Evolutionary conservation across 1,140 invertebrate genomes (phyloP).

Genomic region (Drosophila pectinifera): DNA sequence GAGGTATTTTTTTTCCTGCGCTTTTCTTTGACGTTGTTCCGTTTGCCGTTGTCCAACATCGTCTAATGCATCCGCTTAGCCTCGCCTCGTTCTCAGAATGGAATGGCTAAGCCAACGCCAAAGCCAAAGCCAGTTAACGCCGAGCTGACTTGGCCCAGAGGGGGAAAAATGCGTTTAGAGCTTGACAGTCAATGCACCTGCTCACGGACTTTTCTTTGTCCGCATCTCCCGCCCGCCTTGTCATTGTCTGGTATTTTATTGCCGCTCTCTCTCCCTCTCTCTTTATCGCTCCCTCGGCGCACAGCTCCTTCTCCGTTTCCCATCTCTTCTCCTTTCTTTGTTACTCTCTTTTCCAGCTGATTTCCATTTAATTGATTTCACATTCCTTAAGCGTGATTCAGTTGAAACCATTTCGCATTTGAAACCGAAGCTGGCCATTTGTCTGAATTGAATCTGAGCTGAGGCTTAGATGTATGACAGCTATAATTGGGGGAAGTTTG

Average conservation of each 20-base stretch:
- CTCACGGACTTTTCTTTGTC: slow-evolving; percentile 61
- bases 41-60: slow-evolving; percentile 47
- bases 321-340: not conserved
- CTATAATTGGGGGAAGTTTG: slow-evolving; percentile 9
- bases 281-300: slow-evolving; percentile 16
- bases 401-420: slow-evolving; percentile 17
- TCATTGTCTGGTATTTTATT: slow-evolving; percentile 59
- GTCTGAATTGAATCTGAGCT: not conserved
- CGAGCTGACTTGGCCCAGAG: slow-evolving; percentile 8
- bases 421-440: slow-evolving; percentile 13
- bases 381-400: slow-evolving; percentile 65
- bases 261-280: slow-evolving; percentile 16
- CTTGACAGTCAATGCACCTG: slow-evolving; percentile 67
- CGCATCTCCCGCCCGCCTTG: slow-evolving; percentile 10
- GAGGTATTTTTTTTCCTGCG: slow-evolving; percentile 17
- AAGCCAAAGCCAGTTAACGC: slow-evolving; percentile 63
- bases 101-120: slow-evolving; percentile 59
- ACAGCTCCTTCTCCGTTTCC: slow-evolving; percentile 4
- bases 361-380: slow-evolving; percentile 74
- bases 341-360: slow-evolving; percentile 40
- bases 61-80: slow-evolving; percentile 73
- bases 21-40: slow-evolving; percentile 41
- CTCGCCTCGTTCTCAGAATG: slow-evolving; percentile 52
- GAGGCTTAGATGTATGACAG: slow-evolving; percentile 1
- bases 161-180: slow-evolving; percentile 39